Evolutionary conservation across 2,888 invertebrate genomes (phyloP).

Genomic region (Girardia tigrina): DNA sequence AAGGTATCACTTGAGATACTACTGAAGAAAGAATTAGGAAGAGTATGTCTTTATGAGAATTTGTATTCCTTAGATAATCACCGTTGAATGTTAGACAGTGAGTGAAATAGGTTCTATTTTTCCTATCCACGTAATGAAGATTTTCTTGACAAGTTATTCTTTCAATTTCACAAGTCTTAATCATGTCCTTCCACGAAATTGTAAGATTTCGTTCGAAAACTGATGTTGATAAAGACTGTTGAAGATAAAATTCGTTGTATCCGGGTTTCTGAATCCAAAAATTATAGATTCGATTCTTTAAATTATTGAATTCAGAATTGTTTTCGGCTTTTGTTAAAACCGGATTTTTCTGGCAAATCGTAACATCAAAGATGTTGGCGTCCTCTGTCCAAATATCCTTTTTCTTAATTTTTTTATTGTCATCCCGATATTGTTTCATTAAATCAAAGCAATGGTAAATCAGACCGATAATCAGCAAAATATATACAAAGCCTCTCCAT

Average conservation of each 20-base stretch:
- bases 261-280: not conserved
- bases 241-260: not conserved
- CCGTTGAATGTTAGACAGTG: not conserved
- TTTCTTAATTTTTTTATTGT: not conserved
- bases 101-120: not conserved
- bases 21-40: not conserved
- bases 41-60: not conserved
- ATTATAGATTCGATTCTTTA: not conserved
- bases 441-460: not conserved
- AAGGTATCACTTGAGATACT: not conserved
- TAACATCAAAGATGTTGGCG: not conserved
- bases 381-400: not conserved
- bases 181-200: not conserved
- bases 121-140: not conserved
- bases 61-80: not conserved
- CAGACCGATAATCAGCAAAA: not conserved
- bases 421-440: not conserved
- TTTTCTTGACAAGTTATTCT: not conserved
- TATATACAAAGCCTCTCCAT: too few species aligned
- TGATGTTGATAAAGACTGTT: not conserved
- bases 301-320: not conserved
- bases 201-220: not conserved
- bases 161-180: not conserved
- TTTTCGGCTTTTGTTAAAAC: not conserved
- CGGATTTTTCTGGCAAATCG: not conserved